A percentile compares a stretch with the other conserved stretches of the same genome.
phyloP scores from a whole-genome alignment of 2,797 vertebrate genomes.

The Leptatherina wallacei region DNA sequence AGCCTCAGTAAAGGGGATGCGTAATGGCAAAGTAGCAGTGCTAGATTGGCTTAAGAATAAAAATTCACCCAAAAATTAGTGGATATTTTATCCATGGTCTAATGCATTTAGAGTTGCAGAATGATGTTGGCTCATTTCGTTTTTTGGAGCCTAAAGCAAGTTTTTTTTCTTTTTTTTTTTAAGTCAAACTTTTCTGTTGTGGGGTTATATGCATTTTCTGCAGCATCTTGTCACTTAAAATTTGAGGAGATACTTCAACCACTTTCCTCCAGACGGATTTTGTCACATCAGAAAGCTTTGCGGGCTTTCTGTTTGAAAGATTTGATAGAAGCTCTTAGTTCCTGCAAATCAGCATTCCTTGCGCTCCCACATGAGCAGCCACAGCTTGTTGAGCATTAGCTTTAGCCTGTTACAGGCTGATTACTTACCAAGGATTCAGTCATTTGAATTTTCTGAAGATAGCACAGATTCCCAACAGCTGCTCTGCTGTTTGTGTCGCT shows the following conservation, averaged over 20 bases:
- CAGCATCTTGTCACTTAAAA: conserved; percentile 39
- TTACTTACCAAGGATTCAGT: conserved; percentile 51
- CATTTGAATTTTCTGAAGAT: conserved; percentile 52
- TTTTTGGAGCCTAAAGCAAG: conserved; percentile 31
- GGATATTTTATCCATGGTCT: conserved; percentile 46
- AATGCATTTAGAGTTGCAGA: conserved; percentile 26
- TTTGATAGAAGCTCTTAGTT: conserved; percentile 56
- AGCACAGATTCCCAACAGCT: conserved; percentile 45
- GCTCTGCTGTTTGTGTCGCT: conserved; percentile 36
- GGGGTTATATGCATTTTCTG: conserved; percentile 25
- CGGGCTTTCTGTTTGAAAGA: conserved; percentile 37
- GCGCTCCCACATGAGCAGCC: conserved; percentile 49
- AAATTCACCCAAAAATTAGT: conserved; percentile 34
- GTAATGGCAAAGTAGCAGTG: conserved; percentile 20
- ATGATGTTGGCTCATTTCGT: conserved; percentile 45
- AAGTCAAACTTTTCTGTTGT: conserved; percentile 41
- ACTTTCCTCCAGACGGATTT: conserved; percentile 34
- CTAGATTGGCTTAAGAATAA: conserved; percentile 26
- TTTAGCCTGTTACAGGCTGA: conserved; percentile 40
- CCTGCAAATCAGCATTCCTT: conserved; percentile 60
- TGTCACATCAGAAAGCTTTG: conserved; percentile 43
- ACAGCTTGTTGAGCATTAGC: conserved; percentile 51
- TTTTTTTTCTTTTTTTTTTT: conserved; percentile 26
- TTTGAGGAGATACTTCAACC: conserved; percentile 45
- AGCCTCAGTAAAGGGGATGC: conserved; percentile 17